Conservation (phyloP, 1,140 invertebrate genomes). For the Sarcophaga peregrina region DNA sequence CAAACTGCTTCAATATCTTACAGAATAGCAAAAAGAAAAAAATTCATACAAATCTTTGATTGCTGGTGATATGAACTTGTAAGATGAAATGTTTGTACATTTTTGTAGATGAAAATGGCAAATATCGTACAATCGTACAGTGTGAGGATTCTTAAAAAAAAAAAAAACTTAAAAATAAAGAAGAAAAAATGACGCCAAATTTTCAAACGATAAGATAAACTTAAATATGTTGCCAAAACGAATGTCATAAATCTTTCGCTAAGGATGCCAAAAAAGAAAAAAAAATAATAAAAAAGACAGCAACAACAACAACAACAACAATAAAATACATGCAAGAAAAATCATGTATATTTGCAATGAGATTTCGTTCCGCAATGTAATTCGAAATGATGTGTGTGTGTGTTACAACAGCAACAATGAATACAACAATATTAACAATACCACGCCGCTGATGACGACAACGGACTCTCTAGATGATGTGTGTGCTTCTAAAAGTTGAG, state of each 20-base stretch:
- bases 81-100: no score
- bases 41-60: not conserved
- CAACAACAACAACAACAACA: conserved; percentile 53
- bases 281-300: conserved; percentile 47
- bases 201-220: conserved; percentile 62
- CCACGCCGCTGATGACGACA: conserved; percentile 2
- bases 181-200: conserved; percentile 56
- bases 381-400: conserved; percentile 34
- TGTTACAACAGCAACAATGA: conserved; percentile 30
- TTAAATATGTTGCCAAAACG: conserved; percentile 62
- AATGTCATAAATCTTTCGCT: conserved; percentile 66
- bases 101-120: not conserved
- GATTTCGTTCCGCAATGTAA: conserved; percentile 27
- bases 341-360: conserved; percentile 43
- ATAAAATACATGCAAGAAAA: conserved; percentile 49
- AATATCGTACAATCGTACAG: not conserved
- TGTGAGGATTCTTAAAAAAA: not conserved
- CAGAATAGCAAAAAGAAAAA: no score
- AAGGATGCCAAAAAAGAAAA: conserved; percentile 57
- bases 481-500: not conserved
- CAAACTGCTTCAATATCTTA: no score
- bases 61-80: not conserved
- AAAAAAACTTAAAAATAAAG: not conserved
- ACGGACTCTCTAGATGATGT: not conserved
- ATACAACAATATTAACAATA: conserved; percentile 18